Evolutionary conservation across 2,888 invertebrate genomes (phyloP).

Genomic region (Trichopria drosophilae): DNA sequence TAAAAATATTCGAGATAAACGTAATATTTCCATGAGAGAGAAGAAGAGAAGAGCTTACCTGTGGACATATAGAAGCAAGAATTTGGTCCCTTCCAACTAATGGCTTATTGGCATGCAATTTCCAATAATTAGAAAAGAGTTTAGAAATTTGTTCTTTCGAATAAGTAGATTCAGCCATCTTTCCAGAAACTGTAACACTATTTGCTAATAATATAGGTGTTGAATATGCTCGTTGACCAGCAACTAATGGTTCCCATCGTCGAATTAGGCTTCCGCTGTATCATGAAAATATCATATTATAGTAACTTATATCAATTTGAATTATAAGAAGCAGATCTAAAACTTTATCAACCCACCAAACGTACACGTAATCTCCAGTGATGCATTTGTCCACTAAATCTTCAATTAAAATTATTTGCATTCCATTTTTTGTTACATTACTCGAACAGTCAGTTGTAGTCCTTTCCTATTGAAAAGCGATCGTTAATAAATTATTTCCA

Average conservation of each 20-base stretch:
- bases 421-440: slow-evolving; percentile 39
- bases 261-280: slow-evolving; percentile 78
- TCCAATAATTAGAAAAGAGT: slow-evolving; percentile 76
- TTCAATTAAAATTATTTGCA: slow-evolving; percentile 60
- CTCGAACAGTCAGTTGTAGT: slow-evolving; percentile 62
- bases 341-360: slow-evolving; percentile 65
- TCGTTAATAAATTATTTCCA: slow-evolving; percentile 1
- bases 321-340: slow-evolving; percentile 2
- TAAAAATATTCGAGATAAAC: not conserved
- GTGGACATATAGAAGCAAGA: slow-evolving; percentile 80
- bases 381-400: slow-evolving; percentile 85
- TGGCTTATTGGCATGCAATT: slow-evolving; percentile 65
- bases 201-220: slow-evolving; percentile 53
- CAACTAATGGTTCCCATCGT: slow-evolving; percentile 69
- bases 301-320: slow-evolving; percentile 8
- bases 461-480: slow-evolving; percentile 67
- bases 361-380: slow-evolving; percentile 84
- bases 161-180: slow-evolving; percentile 46
- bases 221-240: slow-evolving; percentile 68
- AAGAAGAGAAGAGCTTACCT: too few species aligned
- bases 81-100: slow-evolving; percentile 77
- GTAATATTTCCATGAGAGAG: too few species aligned
- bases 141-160: slow-evolving; percentile 64
- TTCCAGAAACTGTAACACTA: slow-evolving; percentile 47
- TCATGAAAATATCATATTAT: slow-evolving; percentile 34